Percentiles rank a stretch among this genome's conserved stretches.
phyloP scores from a whole-genome alignment of 2,888 invertebrate genomes.

The Drosophila quinaria region DNA sequence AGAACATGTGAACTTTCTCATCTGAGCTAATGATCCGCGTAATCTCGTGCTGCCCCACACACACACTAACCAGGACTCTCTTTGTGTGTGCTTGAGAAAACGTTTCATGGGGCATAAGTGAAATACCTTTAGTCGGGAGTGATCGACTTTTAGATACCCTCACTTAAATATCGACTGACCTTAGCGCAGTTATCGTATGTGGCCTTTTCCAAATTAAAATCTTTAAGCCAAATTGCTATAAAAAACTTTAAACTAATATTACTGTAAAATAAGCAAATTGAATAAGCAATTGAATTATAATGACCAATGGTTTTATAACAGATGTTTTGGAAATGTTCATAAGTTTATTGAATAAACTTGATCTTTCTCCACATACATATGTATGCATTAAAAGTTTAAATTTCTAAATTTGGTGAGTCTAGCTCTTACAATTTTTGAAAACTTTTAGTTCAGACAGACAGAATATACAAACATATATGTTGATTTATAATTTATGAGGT shows the following conservation, averaged over 20 bases:
- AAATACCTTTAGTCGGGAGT: not conserved
- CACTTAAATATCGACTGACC: no score
- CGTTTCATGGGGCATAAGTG: constrained; percentile 7
- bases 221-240: no score
- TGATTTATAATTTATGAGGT: not conserved
- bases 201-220: no score
- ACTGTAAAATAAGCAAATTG: no score
- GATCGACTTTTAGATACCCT: not conserved
- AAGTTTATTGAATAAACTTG: no score
- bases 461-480: not conserved
- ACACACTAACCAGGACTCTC: not conserved
- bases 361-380: not conserved
- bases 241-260: no score
- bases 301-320: no score
- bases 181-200: no score
- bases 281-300: no score
- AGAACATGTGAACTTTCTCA: constrained; percentile 74
- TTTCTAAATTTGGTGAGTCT: not conserved
- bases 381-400: not conserved
- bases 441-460: not conserved
- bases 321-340: no score
- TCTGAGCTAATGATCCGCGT: constrained; percentile 77
- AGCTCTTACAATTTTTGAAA: not conserved
- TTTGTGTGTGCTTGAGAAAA: constrained; percentile 18
- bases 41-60: constrained; percentile 57